Base-by-base conservation (phyloP, 2,888 invertebrate genomes). In the Drosophila subquinaria region DNA sequence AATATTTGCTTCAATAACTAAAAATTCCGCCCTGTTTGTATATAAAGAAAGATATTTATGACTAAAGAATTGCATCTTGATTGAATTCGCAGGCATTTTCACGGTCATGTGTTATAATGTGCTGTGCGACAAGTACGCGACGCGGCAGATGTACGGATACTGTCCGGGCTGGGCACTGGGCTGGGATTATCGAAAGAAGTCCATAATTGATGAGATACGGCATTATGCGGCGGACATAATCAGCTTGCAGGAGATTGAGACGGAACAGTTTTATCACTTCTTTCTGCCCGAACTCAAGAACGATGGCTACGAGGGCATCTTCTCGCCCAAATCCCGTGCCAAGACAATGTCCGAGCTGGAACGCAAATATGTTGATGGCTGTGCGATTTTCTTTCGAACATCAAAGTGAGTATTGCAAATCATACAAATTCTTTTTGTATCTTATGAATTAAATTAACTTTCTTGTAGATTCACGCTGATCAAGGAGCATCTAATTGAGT, bases 71-170 rank as follows among this genome's bases (percentile, higher is more conserved):
- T 6, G 1, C 15, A 40, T 3, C 0, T 15, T 2, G 5, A 13
- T 23, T 23, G 4, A 10, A 11, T 45, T 81, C 69, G 4, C 90
- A 93, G 97, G 98, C 94, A 97, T 98, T 93, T 99, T 99, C 94
- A 99, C 99, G 82, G 98, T 99, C 90, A 98, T 99, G 97, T 99
- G 99, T 93, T 99, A 99, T 95, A 99, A 99, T 94, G 98, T 99
- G 81, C 95, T 99, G 84, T 99, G 99, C 94, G 99, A 99, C 94
- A 99, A 99, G 94, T 99, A 99, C 93, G 99, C 99, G 75, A 99
- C 99, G 60, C 94, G 98, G 89, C 98, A 98, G 94, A 98, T 98
- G 97, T 99, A 99, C 94, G 98, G 98, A 88, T 99, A 99, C 94
- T 99, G 99, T 93, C 99, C 99, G 23, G 97, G 97, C 87, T 99